A percentile compares a stretch with the other conserved stretches of the same genome.
These are phyloP conservation scores for Nibea albiflora DNA, from an alignment of 2,113 vertebrate genomes.

Conservation along the genomic window DNA sequence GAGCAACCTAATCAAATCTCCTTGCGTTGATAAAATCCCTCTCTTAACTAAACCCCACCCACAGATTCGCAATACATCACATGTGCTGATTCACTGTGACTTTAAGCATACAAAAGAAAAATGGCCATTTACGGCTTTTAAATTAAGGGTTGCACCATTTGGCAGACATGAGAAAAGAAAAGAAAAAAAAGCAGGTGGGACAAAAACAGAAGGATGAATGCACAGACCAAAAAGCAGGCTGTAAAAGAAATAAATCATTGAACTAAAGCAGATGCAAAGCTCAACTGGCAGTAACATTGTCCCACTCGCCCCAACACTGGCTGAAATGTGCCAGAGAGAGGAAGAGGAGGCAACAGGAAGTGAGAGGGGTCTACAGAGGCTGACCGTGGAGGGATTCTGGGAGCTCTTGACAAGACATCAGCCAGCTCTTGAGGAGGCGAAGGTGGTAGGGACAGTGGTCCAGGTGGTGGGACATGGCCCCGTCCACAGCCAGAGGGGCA, in stretches of 20 bases:
- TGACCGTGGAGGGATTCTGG: slow-evolving; percentile 90
- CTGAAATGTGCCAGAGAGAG: slow-evolving; percentile 68
- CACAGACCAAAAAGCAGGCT: background rate
- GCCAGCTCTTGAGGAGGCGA: slow-evolving; percentile 90
- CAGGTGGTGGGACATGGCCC: slow-evolving; percentile 88
- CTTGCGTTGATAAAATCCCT: background rate
- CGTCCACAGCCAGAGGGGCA: slow-evolving; percentile 85
- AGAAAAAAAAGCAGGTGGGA: slow-evolving; percentile 4
- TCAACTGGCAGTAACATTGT: slow-evolving; percentile 18
- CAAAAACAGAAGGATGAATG: slow-evolving; percentile 21
- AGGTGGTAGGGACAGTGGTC: slow-evolving; percentile 92
- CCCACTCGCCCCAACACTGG: slow-evolving; percentile 14
- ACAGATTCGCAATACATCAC: background rate
- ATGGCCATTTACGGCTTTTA: background rate
- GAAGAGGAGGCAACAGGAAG: slow-evolving; percentile 4
- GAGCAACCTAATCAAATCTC: background rate
- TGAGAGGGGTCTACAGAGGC: slow-evolving; percentile 42
- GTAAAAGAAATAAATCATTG: background rate
- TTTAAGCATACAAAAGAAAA: slow-evolving; percentile 14
- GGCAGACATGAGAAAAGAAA: slow-evolving; percentile 36
- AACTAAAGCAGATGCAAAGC: slow-evolving; percentile 48
- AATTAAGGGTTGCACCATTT: background rate
- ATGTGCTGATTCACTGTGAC: slow-evolving; percentile 20
- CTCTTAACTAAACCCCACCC: background rate
- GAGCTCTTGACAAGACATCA: slow-evolving; percentile 89